These are phyloP conservation scores for Barbus barbus DNA, from an alignment of 2,113 vertebrate species.

Conservation along the genomic window DNA sequence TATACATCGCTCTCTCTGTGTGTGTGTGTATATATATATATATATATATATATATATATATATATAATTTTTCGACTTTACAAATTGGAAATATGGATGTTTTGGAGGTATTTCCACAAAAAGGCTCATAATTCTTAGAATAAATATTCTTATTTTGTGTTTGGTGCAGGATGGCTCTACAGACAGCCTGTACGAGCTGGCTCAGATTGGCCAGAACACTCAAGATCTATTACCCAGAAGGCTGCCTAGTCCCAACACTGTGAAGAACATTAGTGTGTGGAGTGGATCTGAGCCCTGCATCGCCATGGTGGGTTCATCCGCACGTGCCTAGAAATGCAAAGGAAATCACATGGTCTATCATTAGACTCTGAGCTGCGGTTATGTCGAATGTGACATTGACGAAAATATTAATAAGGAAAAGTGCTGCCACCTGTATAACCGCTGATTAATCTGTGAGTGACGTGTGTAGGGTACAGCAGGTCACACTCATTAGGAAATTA, in stretches of 20 bases:
- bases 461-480: not conserved
- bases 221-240: constrained; percentile 59
- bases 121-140: not conserved
- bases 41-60: too few species aligned
- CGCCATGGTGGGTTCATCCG: constrained; percentile 69
- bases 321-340: not conserved
- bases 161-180: constrained; percentile 82
- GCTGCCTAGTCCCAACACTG: constrained; percentile 58
- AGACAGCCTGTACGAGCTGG: constrained; percentile 87
- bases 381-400: constrained; percentile 27
- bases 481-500: constrained; percentile 35
- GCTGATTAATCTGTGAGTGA: constrained; percentile 39
- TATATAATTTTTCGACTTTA: too few species aligned
- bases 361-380: not conserved
- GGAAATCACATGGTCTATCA: constrained; percentile 6
- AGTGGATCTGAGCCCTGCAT: constrained; percentile 62
- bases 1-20: too few species aligned
- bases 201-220: constrained; percentile 63
- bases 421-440: constrained; percentile 47
- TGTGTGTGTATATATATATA: too few species aligned
- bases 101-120: too few species aligned
- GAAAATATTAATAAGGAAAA: constrained; percentile 48
- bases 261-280: constrained; percentile 53
- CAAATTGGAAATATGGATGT: too few species aligned
- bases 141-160: not conserved